Percentiles rank a stretch among this genome's conserved stretches.
These are phyloP conservation scores for Pomatorhinus ruficollis DNA, from an alignment of 2,113 vertebrate genomes.

Conservation along the genomic window DNA sequence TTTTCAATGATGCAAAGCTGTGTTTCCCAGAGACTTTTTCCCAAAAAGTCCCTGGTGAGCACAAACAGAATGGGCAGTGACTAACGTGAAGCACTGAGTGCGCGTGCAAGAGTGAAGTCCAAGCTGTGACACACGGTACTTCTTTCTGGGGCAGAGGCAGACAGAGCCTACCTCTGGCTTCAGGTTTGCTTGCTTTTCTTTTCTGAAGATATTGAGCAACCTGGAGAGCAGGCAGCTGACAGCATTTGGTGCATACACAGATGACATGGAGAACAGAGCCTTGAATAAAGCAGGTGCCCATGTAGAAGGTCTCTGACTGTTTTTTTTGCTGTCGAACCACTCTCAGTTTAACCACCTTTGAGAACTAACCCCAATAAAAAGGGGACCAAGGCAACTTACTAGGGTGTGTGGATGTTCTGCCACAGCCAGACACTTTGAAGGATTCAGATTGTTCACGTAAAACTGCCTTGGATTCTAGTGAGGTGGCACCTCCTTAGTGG, in stretches of 20 bases:
- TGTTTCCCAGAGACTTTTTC: background rate
- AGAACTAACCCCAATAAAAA: background rate
- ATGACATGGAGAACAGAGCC: background rate
- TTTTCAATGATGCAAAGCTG: background rate
- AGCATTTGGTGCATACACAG: background rate
- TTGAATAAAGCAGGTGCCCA: background rate
- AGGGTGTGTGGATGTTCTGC: background rate
- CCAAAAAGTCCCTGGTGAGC: accelerated
- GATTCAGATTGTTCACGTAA: background rate
- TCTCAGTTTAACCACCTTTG: background rate
- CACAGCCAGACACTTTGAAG: background rate
- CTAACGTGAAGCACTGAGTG: background rate
- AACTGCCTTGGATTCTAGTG: background rate
- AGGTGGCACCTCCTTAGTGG: background rate
- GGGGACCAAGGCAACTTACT: background rate
- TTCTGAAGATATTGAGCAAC: background rate
- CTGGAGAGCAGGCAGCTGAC: background rate
- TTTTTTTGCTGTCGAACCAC: background rate
- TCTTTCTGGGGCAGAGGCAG: background rate
- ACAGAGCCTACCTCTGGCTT: background rate
- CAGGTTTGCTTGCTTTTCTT: background rate
- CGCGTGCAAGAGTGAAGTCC: background rate
- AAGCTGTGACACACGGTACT: accelerated
- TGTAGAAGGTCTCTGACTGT: background rate
- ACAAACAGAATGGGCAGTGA: background rate